These are phyloP conservation scores for Drosophila kuntzei DNA, from an alignment of 2,888 invertebrate genomes.

Conservation along the genomic window DNA sequence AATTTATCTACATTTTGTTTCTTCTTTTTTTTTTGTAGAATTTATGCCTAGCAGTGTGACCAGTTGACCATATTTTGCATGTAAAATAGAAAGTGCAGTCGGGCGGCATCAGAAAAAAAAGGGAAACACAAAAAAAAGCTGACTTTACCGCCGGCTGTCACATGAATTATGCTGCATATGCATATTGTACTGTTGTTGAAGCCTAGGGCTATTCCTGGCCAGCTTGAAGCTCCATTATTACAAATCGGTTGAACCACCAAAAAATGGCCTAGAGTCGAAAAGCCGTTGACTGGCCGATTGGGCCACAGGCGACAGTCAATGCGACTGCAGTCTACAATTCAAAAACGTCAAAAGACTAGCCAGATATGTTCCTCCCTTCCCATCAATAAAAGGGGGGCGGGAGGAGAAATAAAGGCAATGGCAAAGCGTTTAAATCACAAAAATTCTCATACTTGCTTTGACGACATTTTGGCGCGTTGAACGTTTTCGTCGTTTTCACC, in stretches of 20 bases:
- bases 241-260: slow-evolving; percentile 53
- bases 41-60: slow-evolving; percentile 29
- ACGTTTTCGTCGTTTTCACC: slow-evolving; percentile 36
- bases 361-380: not conserved
- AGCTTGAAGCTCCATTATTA: slow-evolving; percentile 38
- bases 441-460: slow-evolving; percentile 66
- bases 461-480: slow-evolving; percentile 70
- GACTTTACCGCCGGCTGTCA: slow-evolving; percentile 55
- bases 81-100: slow-evolving; percentile 70
- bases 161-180: slow-evolving; percentile 73
- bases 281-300: slow-evolving; percentile 23
- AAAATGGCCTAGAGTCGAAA: slow-evolving; percentile 39
- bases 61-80: slow-evolving; percentile 62
- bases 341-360: slow-evolving; percentile 31
- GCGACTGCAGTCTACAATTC: slow-evolving; percentile 77
- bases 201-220: slow-evolving; percentile 9
- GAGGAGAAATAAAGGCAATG: slow-evolving; percentile 12
- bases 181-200: slow-evolving; percentile 17
- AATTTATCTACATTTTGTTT: slow-evolving; percentile 7
- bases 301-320: slow-evolving; percentile 34
- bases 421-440: slow-evolving; percentile 74
- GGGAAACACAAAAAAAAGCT: slow-evolving; percentile 4
- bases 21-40: not conserved
- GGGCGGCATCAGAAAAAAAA: slow-evolving; percentile 19
- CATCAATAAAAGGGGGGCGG: not conserved